Base-by-base conservation (phyloP, 2,113 vertebrate species). In the Excalfactoria chinensis region DNA sequence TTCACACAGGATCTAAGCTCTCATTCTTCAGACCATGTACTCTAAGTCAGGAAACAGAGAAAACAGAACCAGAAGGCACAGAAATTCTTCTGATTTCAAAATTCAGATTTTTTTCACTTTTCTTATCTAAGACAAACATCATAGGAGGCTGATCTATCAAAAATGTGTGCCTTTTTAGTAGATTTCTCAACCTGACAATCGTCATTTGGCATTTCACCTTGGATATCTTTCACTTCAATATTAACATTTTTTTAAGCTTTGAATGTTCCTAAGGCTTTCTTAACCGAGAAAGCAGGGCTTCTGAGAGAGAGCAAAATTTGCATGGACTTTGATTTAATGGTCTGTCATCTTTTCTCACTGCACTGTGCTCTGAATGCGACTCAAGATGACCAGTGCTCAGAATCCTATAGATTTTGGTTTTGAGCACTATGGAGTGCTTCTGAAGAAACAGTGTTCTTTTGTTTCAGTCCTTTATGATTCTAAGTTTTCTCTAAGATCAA, bases 331-430 rank as follows among this genome's bases (percentile, higher is more conserved):
- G 85, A 86, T 93, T 93, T 92, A 75, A 58, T 44, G 83, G 46
- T 86, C 72, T 86, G n/a, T 82, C 92, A 77, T 86, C 56, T 92
- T 80, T 90, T 19, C 60, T 80, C 43, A 86, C 56, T 76, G 59
- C 79, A 80, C 64, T 62, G 26, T 59, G 49, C 83, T 95, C 64
- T 88, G 73, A 83, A 83, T 73, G 66, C 70, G 75, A 86, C 88
- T 88, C 56, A 70, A 81, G 85, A 92, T 77, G 69, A 77, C 69
- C 84, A 80, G 83, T 88, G 35, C 30, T 86, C 44, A 15, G 64
- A 79, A 76, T 88, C 90, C 86, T 88, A 41, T 55, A 92, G 41
- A 70, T 86, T 96, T 92, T 80, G n/a, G 59, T 87, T 89, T 93
- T 84, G 66, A 94, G 90, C 91, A 74, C 41, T 91, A 71, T 56